Evolutionary conservation across 2,113 vertebrate genomes (phyloP).

Genomic region (Cephalopterus ornatus): DNA sequence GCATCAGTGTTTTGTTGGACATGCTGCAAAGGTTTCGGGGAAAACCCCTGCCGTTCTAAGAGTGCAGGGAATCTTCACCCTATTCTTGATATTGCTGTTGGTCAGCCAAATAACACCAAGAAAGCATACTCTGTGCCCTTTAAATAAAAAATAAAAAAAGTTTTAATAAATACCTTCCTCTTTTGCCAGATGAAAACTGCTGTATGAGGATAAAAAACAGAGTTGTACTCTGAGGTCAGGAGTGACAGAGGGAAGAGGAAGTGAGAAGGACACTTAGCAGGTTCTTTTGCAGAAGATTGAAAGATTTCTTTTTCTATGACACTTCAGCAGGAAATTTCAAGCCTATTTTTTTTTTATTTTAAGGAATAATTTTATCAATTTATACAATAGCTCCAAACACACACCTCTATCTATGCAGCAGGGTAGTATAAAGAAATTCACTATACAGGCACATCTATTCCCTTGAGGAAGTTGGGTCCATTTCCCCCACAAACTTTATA

Average conservation of each 20-base stretch:
- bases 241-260: background rate
- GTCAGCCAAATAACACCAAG: background rate
- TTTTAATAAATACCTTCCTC: background rate
- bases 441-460: background rate
- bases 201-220: background rate
- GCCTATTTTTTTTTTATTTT: background rate
- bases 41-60: background rate
- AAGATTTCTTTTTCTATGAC: background rate
- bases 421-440: background rate
- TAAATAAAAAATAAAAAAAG: background rate
- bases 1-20: background rate
- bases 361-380: background rate
- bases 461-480: background rate
- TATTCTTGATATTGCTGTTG: background rate
- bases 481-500: background rate
- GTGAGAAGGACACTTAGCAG: background rate
- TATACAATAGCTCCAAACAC: background rate
- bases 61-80: background rate
- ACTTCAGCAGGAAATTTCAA: background rate
- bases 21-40: accelerated
- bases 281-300: background rate
- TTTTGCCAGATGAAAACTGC: background rate
- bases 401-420: background rate
- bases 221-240: background rate
- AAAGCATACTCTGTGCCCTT: background rate